These are phyloP conservation scores for Monarcha castaneiventris DNA, from an alignment of 2,113 vertebrate species.

Conservation along the genomic window DNA sequence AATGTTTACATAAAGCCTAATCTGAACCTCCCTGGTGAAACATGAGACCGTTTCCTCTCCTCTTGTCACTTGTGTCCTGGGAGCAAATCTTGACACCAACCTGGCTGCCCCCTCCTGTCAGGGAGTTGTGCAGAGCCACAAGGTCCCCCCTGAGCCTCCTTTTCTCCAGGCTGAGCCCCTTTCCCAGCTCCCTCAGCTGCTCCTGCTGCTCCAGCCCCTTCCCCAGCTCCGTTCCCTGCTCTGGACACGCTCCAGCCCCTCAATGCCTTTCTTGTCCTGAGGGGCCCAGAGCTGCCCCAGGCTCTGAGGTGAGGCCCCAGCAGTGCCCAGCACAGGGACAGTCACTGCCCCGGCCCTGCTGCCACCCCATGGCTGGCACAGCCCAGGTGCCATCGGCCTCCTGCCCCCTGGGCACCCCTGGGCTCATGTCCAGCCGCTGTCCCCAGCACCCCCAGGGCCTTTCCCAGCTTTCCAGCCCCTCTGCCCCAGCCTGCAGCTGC, in stretches of 20 bases:
- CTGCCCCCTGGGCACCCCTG: neutral
- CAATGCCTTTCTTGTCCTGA: accelerated
- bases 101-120: neutral
- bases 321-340: neutral
- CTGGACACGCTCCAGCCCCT: accelerated
- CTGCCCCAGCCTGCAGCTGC: neutral
- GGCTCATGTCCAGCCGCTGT: neutral
- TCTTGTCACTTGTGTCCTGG: neutral
- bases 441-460: neutral
- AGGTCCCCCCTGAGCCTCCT: neutral
- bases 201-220: neutral
- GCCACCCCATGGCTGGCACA: neutral
- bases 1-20: neutral
- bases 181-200: neutral
- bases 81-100: accelerated
- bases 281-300: neutral
- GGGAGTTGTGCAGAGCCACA: accelerated
- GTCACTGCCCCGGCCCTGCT: neutral
- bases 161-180: neutral
- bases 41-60: accelerated
- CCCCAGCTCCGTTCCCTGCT: accelerated
- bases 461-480: neutral
- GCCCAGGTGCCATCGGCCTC: neutral
- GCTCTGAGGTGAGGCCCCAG: accelerated
- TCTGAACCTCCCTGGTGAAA: neutral